Evolutionary conservation across 2,888 invertebrate genomes (phyloP), one percentile per base, ranked within the genome.

Genomic region (Lycia hirtaria): DNA sequence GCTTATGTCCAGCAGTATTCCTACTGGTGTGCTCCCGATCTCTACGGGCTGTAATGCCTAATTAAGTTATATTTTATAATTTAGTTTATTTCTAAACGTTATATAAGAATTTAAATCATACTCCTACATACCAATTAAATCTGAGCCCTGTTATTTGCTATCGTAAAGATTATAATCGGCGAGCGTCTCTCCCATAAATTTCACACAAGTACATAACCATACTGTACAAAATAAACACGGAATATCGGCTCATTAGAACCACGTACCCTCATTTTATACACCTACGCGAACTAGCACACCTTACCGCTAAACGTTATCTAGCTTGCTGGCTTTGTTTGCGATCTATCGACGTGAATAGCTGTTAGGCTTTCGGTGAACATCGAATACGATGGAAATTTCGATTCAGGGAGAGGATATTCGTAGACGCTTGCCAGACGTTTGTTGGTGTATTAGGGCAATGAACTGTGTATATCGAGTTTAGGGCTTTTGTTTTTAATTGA

Each of bases 401-500:
- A 41, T 15, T 41, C 60, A 58, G 71, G 56, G 65, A 65, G 69
- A 64, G 69, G 76, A 73, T 64, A 73, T 68, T 76, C 71, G 80
- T 78, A 88, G 88, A 87, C 88, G 80, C 73, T 71, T 69, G 71
- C 78, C 76, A 88, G 87, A 86, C 87, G 74, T 54, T 55, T 69
- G 52, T 56, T 65, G 71, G 19, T 44, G 41, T 51, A 12, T 12
- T 33, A 51, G 87, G 83, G 82, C 69, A 81, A 76, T 67, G 82
- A 78, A 81, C 86, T 59, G n/a, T n/a, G n/a, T n/a, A 57, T 79
- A 83, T 76, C 80, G 79, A 81, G 83, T 68, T 68, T 73, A 75
- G 72, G 76, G 65, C 72, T 68, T 65, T 72, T 70, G 71, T 70
- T 72, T 60, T 68, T 68, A 68, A 67, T 67, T 63, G 53, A 67